phyloP scores from a whole-genome alignment of 2,888 invertebrate genomes.

The Chloroclystis v-ata region DNA sequence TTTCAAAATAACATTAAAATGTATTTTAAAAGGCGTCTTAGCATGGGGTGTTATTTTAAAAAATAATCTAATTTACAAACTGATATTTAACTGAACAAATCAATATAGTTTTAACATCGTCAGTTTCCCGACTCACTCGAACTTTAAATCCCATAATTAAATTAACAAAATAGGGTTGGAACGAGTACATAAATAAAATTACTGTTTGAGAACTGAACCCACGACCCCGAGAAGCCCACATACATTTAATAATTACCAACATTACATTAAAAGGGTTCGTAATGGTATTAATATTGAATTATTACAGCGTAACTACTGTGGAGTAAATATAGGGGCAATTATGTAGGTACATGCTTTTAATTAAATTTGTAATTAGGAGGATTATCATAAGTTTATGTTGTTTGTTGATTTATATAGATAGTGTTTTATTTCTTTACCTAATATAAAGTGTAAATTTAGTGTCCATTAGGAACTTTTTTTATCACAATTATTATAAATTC shows the following conservation, averaged over 20 bases:
- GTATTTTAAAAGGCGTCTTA: too few species aligned
- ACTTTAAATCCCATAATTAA: background rate
- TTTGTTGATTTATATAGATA: too few species aligned
- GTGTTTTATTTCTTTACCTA: too few species aligned
- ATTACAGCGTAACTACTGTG: conserved; percentile 7
- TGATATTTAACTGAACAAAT: too few species aligned
- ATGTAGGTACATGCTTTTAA: conserved; percentile 6
- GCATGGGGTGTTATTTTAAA: too few species aligned
- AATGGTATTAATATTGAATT: conserved; percentile 14
- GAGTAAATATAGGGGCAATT: conserved; percentile 11
- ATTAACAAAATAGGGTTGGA: background rate
- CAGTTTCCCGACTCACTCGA: too few species aligned
- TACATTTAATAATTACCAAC: conserved; percentile 13
- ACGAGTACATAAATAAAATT: conserved; percentile 3
- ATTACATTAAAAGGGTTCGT: conserved; percentile 15
- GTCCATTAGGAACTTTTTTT: background rate
- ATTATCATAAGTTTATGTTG: too few species aligned
- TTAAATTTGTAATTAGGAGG: conserved; percentile 15
- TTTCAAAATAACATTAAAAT: too few species aligned
- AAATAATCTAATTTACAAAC: too few species aligned
- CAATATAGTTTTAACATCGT: too few species aligned
- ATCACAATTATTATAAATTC: too few species aligned
- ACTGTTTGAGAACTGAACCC: conserved; percentile 2
- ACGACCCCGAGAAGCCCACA: conserved; percentile 14
- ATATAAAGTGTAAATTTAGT: background rate